Evolutionary conservation across 2,797 vertebrate genomes (phyloP), one percentile per base, ranked within the genome.

Genomic region (Phrynocephalus guinanensis): DNA sequence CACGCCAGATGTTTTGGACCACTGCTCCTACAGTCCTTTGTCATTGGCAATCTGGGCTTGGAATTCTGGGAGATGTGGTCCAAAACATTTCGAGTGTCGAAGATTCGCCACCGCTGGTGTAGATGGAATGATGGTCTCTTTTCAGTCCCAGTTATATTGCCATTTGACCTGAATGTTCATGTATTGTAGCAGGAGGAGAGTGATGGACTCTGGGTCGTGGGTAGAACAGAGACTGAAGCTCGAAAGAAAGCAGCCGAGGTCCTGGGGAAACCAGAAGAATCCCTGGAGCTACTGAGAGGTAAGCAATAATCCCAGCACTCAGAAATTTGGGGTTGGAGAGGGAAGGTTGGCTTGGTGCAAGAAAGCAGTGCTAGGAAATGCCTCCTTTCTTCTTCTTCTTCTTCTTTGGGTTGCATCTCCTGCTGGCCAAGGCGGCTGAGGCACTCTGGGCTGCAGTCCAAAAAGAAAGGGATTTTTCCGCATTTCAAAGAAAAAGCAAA

Each of bases 201-300:
- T 13, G 88, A 93, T 80, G 95, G 87, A 16, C 91, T 73, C 9
- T 98, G 98, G 98, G 97, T 98, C 13, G 98, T 97, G 28, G 98
- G 97, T 18, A 92, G 94, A 68, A 97, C 91, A 0, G 96, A 98
- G 89, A 91, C 96, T 0, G 98, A 98, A 90, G 98, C 98, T n/a
- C 94, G 97, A 60, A 94, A 92, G 3, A 94, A 93, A 84, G 98
- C 98, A 0, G 95, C 97, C 6, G 82, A 86, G 5, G 93, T 95
- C 85, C 97, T 97, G 6, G 95, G 96, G 91, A 95, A 96, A 67
- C 92, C 94, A 5, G 95, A 95, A 0, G 88, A 95, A 0, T 93
- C 94, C 52, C 67, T 98, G 33, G 92, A 67, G 71, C 91, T 98
- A 89, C 96, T 94, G 91, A 98, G 93, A 87, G 98, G 98, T 98